Base-by-base conservation (phyloP, 2,797 vertebrate genomes). In the Chelon labrosus region DNA sequence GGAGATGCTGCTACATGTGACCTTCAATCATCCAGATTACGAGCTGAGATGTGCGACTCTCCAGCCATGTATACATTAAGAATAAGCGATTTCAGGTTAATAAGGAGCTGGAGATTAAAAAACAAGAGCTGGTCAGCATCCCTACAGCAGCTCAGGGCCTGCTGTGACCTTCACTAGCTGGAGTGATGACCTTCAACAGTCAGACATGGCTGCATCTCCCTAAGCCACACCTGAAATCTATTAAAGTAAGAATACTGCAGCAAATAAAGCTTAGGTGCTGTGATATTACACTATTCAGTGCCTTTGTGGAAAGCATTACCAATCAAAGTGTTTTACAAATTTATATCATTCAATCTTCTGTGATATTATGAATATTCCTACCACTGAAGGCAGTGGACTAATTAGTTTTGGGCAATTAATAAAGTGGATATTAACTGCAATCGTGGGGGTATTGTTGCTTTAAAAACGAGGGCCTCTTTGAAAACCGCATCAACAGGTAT, bases 401-500 rank as follows among this genome's bases (percentile, higher is more conserved):
- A 8, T 17, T 35, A 12, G 2, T 4, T 61, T 7, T 27, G 0
- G 13, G 2, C 1, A 6, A 11, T 27, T 7, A 5, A 56, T 39
- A 31, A 27, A 19, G 42, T 17, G 4, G 12, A 37, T 3, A 44
- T 52, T 4, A 31, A 22, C 16, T 13, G 2, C 0, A 31, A 5
- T 1, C 11, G 38, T 22, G 27, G 4, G 4, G 0, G 10, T 61
- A 6, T 11, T 22, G n/a, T 22, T 50, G 19, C 49, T 59, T 44
- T 22, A 31, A 25, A 35, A 17, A 31, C 2, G 6, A 19, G n/a
- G 64, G 49, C 64, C 79, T 51, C 19, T 19, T 35, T 46, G 22
- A 10, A 68, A 79, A 68, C 73, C 41, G 82, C 80, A 82, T 80
- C 89, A 90, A 92, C 88, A 89, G 86, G 89, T 90, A 46, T n/a